phyloP scores from a whole-genome alignment of 92 coral and sea anemone species.

The Epizoanthus fatuus region DNA sequence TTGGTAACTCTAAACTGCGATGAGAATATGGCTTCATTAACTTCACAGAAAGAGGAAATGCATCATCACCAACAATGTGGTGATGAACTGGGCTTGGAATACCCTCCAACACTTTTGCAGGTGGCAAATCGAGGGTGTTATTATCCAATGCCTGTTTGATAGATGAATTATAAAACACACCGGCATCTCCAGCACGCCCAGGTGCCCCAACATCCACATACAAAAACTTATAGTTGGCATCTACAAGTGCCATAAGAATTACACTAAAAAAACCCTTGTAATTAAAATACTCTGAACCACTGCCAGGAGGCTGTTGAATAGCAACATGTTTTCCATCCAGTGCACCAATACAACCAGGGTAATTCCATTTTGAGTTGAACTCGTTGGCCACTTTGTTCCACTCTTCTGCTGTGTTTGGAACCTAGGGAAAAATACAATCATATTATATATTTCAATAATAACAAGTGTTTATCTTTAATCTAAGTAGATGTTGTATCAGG shows the following conservation, averaged over 20 bases:
- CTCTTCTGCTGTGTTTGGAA: too few relatives aligned
- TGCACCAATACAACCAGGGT: conserved; percentile 49
- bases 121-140: conserved; percentile 51
- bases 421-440: too few relatives aligned
- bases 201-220: conserved; percentile 77
- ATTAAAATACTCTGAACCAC: conserved; percentile 45
- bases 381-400: too few relatives aligned
- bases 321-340: conserved; percentile 58
- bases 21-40: conserved; percentile 20
- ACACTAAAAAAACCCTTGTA: conserved; percentile 39
- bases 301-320: conserved; percentile 33
- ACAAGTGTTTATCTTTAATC: too few relatives aligned
- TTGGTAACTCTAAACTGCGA: neutral
- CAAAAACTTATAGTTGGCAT: conserved; percentile 27
- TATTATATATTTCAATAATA: too few relatives aligned
- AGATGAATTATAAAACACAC: conserved; percentile 55
- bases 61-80: conserved; percentile 45
- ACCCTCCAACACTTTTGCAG: conserved; percentile 46
- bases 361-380: conserved; percentile 35
- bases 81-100: conserved; percentile 35
- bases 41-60: conserved; percentile 39
- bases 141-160: conserved; percentile 48
- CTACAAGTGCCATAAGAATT: conserved; percentile 51
- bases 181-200: conserved; percentile 80
- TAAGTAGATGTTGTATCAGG: too few relatives aligned